phyloP scores from a whole-genome alignment of 1,140 invertebrate species.

The Phthorimaea operculella region DNA sequence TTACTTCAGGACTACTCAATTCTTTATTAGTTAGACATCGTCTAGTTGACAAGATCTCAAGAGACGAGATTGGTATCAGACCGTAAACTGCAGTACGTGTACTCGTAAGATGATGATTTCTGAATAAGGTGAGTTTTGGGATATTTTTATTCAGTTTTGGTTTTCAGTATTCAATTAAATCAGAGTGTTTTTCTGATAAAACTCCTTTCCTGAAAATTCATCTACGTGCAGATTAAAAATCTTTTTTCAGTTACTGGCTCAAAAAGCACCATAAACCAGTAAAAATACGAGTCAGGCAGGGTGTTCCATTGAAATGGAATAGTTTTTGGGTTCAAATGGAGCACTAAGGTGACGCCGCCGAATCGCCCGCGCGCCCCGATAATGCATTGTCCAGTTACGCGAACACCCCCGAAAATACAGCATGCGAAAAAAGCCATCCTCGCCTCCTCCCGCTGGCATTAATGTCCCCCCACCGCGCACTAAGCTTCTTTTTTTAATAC shows the following conservation, averaged over 20 bases:
- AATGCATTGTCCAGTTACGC: conserved; percentile 63
- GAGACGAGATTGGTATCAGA: no score
- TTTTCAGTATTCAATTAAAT: no score
- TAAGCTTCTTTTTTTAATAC: conserved; percentile 67
- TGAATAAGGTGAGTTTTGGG: no score
- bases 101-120: no score
- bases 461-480: conserved; percentile 62
- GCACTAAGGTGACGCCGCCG: conserved; percentile 51
- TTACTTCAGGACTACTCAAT: no score
- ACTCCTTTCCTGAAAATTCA: no score
- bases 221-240: not conserved
- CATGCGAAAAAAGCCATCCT: conserved; percentile 58
- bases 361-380: conserved; percentile 43
- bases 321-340: conserved; percentile 43
- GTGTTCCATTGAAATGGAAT: conserved; percentile 16
- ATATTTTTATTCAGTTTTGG: no score
- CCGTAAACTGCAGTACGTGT: no score
- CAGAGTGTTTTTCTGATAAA: no score
- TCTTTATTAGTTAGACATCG: no score
- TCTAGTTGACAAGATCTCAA: no score
- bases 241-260: not conserved
- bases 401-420: conserved; percentile 61
- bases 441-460: conserved; percentile 53
- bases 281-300: conserved; percentile 4
- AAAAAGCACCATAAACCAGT: not conserved